phyloP scores from a whole-genome alignment of 2,113 vertebrate species.

The Cryptoleucopteryx plumbea region DNA sequence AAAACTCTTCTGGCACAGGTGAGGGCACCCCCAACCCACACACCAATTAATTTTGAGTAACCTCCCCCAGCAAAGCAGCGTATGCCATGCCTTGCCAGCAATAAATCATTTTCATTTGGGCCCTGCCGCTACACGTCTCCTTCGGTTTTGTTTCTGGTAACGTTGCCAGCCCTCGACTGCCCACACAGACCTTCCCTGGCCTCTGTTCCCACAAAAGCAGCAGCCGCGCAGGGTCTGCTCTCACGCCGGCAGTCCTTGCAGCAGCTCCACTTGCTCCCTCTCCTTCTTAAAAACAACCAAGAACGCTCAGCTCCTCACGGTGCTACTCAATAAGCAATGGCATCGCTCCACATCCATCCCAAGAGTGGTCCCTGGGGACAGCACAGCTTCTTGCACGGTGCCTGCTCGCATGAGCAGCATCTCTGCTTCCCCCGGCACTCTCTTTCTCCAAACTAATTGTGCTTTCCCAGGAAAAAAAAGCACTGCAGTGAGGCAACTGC shows the following conservation, averaged over 20 bases:
- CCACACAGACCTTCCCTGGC: not conserved
- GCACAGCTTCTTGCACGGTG: not conserved
- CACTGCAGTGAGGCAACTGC: not conserved
- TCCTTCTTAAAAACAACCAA: not conserved
- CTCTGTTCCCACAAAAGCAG: not conserved
- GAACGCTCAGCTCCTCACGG: not conserved
- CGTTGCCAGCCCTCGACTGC: not conserved
- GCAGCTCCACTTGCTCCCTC: not conserved
- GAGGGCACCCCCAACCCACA: not conserved
- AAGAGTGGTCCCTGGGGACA: accelerated
- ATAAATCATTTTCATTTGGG: not conserved
- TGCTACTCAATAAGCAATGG: accelerated
- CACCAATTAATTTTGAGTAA: not conserved
- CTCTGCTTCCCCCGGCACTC: not conserved
- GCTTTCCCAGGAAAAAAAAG: not conserved
- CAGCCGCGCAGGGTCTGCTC: not conserved
- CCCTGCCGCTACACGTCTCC: accelerated
- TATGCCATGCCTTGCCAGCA: accelerated
- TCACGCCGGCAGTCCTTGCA: not conserved
- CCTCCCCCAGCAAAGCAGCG: not conserved
- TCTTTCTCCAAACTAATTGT: not conserved
- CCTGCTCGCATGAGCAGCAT: accelerated
- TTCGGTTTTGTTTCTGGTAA: not conserved
- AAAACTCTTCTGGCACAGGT: not conserved
- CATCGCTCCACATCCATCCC: accelerated